These are phyloP conservation scores for Agriopis marginaria DNA, from an alignment of 2,888 invertebrate species.

Conservation along the genomic window DNA sequence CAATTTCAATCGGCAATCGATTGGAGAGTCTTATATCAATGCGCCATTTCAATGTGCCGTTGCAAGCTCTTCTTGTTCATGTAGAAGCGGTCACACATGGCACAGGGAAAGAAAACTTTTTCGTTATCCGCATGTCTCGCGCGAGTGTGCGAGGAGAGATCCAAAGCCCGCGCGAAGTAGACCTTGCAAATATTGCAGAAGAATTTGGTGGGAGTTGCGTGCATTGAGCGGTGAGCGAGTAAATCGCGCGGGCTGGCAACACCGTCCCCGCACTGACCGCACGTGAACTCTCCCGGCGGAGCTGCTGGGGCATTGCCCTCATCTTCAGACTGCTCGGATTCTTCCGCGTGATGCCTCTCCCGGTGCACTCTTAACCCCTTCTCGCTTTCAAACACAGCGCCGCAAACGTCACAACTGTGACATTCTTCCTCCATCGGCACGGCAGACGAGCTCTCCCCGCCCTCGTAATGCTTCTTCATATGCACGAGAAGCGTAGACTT, in stretches of 20 bases:
- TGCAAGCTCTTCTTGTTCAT: conserved; percentile 85
- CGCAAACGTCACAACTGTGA: conserved; percentile 87
- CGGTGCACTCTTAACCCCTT: conserved; percentile 86
- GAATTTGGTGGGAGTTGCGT: conserved; percentile 81
- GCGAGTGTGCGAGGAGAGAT: conserved; percentile 80
- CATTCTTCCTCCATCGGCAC: conserved; percentile 68
- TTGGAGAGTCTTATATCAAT: conserved; percentile 64
- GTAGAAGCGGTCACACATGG: conserved; percentile 86
- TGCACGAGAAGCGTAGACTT: conserved; percentile 88
- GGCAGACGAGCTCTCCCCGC: conserved; percentile 69
- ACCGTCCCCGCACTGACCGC: conserved; percentile 85
- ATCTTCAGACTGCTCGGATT: conserved; percentile 73
- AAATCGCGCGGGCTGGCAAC: conserved; percentile 84
- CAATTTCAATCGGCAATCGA: conserved; percentile 27
- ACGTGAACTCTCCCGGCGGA: conserved; percentile 81
- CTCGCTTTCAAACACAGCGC: conserved; percentile 85
- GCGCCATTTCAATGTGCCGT: conserved; percentile 84
- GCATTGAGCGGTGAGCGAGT: conserved; percentile 85
- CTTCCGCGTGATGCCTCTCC: conserved; percentile 85
- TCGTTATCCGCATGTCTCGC: conserved; percentile 82
- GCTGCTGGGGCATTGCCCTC: conserved; percentile 66
- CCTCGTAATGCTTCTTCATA: conserved; percentile 86
- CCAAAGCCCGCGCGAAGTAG: conserved; percentile 78
- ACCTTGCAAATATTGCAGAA: conserved; percentile 87
- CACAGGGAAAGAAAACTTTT: conserved; percentile 86